Conservation (phyloP, 2,888 invertebrate species). For the Cheilosia soror region DNA sequence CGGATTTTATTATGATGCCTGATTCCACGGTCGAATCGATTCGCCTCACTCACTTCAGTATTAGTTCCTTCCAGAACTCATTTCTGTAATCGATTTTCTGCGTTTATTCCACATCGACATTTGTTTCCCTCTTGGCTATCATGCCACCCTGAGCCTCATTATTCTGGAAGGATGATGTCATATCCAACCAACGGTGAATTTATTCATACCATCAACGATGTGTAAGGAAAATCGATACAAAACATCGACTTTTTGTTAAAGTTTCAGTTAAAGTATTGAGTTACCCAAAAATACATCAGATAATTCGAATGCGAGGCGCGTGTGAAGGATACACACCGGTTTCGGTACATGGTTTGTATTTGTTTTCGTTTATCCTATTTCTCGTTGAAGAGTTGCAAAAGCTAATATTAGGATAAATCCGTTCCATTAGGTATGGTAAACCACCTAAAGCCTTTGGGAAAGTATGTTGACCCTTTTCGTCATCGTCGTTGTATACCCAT, state of each 20-base stretch:
- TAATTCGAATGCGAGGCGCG: too few species aligned
- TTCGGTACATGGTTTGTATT: neutral
- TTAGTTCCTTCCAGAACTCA: conserved; percentile 24
- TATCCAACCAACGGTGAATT: conserved; percentile 32
- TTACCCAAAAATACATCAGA: conserved; percentile 2
- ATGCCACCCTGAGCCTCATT: conserved; percentile 7
- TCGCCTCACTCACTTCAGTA: conserved; percentile 29
- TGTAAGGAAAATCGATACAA: conserved; percentile 59
- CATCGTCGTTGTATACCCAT: too few species aligned
- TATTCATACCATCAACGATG: conserved; percentile 1
- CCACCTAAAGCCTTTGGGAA: conserved; percentile 19
- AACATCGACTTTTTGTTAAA: conserved; percentile 53
- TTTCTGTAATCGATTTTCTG: conserved; percentile 60
- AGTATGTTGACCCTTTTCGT: conserved; percentile 20
- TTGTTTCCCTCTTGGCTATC: conserved; percentile 12
- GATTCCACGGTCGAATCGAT: conserved; percentile 15
- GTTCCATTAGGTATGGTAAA: conserved; percentile 29
- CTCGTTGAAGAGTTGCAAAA: conserved; percentile 8
- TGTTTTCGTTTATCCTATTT: conserved; percentile 8
- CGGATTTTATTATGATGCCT: conserved; percentile 37
- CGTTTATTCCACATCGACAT: conserved; percentile 50
- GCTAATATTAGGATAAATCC: conserved; percentile 45
- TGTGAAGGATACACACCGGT: neutral
- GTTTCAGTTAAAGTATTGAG: conserved; percentile 48
- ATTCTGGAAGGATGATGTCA: conserved; percentile 56